These are phyloP conservation scores for Amphimallon solstitiale DNA, from an alignment of 2,888 invertebrate species.

Conservation along the genomic window DNA sequence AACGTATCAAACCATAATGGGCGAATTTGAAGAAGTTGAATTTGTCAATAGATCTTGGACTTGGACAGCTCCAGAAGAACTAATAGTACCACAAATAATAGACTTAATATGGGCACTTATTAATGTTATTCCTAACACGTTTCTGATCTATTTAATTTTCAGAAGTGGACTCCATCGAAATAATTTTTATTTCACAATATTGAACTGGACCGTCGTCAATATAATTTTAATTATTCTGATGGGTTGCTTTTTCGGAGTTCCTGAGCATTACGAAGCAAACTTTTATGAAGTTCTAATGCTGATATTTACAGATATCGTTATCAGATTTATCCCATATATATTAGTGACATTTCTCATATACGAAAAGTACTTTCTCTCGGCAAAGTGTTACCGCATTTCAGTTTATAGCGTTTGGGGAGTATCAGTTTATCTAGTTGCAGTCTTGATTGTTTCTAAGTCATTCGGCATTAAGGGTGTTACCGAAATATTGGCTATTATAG, in stretches of 20 bases:
- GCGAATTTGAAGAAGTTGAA: not conserved
- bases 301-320: not conserved
- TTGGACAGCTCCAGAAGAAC: not conserved
- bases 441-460: not conserved
- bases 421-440: not conserved
- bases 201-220: not conserved
- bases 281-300: not conserved
- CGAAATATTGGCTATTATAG: not conserved
- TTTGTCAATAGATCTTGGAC: not conserved
- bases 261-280: not conserved
- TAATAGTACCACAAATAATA: not conserved
- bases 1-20: too few species aligned
- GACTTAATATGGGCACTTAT: not conserved
- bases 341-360: not conserved
- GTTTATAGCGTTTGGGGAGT: not conserved
- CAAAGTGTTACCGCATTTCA: not conserved
- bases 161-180: not conserved
- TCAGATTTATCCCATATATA: not conserved
- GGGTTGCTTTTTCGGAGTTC: not conserved
- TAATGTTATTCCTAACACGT: not conserved
- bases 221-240: not conserved
- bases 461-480: not conserved
- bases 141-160: not conserved
- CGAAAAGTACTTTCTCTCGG: not conserved
- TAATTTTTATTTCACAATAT: conserved; percentile 8